Evolutionary conservation across 2,113 vertebrate genomes (phyloP).

Genomic region (Pituophis catenifer): DNA sequence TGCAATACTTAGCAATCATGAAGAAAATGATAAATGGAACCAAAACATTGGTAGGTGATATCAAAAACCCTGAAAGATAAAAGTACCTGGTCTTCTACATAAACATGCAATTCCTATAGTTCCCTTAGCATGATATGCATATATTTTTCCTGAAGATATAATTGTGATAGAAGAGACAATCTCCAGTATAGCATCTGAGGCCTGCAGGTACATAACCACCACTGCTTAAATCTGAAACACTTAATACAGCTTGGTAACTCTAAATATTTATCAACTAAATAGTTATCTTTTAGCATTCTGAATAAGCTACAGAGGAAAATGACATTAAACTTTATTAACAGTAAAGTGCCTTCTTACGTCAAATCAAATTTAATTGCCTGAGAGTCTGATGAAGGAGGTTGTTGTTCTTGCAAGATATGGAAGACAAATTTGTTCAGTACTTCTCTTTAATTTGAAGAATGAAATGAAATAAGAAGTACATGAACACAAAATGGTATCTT

Average conservation of each 20-base stretch:
- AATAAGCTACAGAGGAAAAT: not conserved
- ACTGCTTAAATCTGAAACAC: not conserved
- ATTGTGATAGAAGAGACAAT: slow-evolving; percentile 14
- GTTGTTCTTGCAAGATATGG: not conserved
- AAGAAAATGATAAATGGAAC: slow-evolving; percentile 12
- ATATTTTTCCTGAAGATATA: slow-evolving; percentile 3
- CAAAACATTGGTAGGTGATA: slow-evolving; percentile 14
- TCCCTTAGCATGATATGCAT: slow-evolving; percentile 44
- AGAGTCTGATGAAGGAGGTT: not conserved
- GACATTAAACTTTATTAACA: not conserved
- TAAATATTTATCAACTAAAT: not conserved
- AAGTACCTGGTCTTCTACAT: slow-evolving; percentile 30
- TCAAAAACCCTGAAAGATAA: slow-evolving; percentile 17
- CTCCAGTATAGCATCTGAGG: slow-evolving; percentile 64
- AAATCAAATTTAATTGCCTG: not conserved
- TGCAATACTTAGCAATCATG: not conserved
- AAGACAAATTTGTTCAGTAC: not conserved
- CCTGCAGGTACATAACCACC: slow-evolving; percentile 67
- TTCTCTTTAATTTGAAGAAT: not conserved
- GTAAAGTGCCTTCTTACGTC: not conserved
- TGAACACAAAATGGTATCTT: not conserved
- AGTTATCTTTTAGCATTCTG: not conserved
- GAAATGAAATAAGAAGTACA: not conserved
- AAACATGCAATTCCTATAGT: slow-evolving; percentile 27
- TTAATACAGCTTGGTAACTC: not conserved